Base-by-base conservation (phyloP, 2,797 vertebrate species). In the Bufotes viridis region DNA sequence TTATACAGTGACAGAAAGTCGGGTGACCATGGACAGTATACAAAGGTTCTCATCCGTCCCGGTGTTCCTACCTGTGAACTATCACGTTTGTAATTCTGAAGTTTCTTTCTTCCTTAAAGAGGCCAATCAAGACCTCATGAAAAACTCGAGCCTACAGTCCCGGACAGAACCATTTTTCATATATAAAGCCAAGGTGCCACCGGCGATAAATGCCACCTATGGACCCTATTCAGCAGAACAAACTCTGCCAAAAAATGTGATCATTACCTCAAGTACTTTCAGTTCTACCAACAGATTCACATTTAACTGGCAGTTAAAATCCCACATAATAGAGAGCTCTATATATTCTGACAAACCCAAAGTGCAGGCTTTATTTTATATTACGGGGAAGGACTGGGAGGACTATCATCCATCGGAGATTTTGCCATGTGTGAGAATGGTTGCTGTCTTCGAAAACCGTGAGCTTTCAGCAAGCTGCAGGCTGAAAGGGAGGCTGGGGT, bases 31-130 rank as follows among this genome's bases (percentile, higher is more conserved):
- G 70, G 96, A 96, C 81, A 92, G 92, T 89, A 89, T 94, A 70
- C 95, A 95, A 89, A 91, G 94, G 72, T 98, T 98, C 84, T 96
- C 97, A 20, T 96, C 97, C 22, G 95, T 97, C 12, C 97, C 97
- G 0, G 96, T 96, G 0, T 98, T 97, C 89, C 96, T 99, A 63
- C 98, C 98, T 0, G 94, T 95, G 0, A 96, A 94, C 87, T 95
- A 96, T 89, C 96, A 94, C 80, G 81, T 99, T 53, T 94, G 92
- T 29, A 95, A 96, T 0, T 94, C 96, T 0, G 97, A 97, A 61
- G 92, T 95, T 11, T 95, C 95, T 91, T 99, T 97, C 94, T 98
- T 98, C 91, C 95, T 99, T 58, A 97, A 97, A 69, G 98, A 98
- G 91, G 95, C 96, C 92, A 96, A 96, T 92, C 98, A 98, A 94